Evolutionary conservation across 2,888 invertebrate species (phyloP), one percentile per base, ranked within the genome.

Genomic region (Pegoplata infirma): DNA sequence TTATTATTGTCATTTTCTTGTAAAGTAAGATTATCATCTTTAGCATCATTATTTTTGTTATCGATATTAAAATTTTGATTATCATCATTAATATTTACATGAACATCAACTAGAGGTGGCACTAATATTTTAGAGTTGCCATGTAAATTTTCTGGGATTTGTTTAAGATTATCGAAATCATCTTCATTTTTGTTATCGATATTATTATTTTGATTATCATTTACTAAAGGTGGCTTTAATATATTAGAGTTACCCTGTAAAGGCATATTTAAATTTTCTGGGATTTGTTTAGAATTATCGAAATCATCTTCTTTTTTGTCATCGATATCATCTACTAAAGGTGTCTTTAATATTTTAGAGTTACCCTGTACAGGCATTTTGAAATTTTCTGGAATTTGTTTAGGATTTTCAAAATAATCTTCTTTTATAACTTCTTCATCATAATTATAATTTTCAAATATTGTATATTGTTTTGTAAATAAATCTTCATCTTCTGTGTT

Each of bases 161-260:
- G 32, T 32, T 7, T 8, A 12, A n/a, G 12, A 12, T 12, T 40
- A n/a, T 40, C n/a, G 12, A 40, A n/a, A 40, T 40, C 36, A n/a
- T 40, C 36, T n/a, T 5, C 2, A 40, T 2, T 12, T 51, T 53
- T 53, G 71, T 36, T 79, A 40, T 55, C 67, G 80, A 61, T 82
- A 78, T 82, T 84, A 84, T 85, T 84, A 85, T 79, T 86, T 86
- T 83, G 84, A 85, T 85, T 87, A 84, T 83, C 81, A 82, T 7
- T 25, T 2, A 12, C 36, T 61, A 46, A 23, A 16, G 40, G 3
- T 47, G 61, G 17, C 28, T 51, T 23, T 36, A n/a, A 14, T 16
- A 40, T 32, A 46, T 17, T 44, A 44, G 55, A 47, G 17, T 56
- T 63, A 44, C 53, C 44, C 44, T 40, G 1, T 32, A 40, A n/a